phyloP scores from a whole-genome alignment of 2,888 invertebrate species.

The Drosophila kanekoi region DNA sequence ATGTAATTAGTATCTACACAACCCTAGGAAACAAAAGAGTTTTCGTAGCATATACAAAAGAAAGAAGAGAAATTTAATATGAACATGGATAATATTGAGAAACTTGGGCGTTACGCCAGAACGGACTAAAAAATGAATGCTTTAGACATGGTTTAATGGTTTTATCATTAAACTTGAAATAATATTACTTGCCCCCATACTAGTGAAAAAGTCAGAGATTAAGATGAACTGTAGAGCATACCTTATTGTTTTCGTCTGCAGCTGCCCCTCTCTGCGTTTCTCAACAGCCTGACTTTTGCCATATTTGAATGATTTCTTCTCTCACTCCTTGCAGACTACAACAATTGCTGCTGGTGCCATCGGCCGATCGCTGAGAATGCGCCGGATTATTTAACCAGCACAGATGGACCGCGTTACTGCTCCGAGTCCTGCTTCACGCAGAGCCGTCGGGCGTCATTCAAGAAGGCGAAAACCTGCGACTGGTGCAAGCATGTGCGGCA shows the following conservation, averaged over 20 bases:
- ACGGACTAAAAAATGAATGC: no score
- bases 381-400: slow-evolving; percentile 86
- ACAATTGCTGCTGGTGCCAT: slow-evolving; percentile 91
- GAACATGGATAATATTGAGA: not conserved
- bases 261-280: not conserved
- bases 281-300: not conserved
- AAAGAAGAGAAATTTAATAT: not conserved
- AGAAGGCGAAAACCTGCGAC: slow-evolving; percentile 96
- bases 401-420: slow-evolving; percentile 87
- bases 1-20: no score
- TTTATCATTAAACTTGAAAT: no score
- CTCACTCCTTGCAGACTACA: slow-evolving; percentile 85
- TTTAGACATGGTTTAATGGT: no score
- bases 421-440: slow-evolving; percentile 96
- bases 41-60: not conserved
- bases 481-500: slow-evolving; percentile 96
- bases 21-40: no score
- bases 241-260: no score
- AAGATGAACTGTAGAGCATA: no score
- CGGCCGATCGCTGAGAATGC: slow-evolving; percentile 88
- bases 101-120: no score
- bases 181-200: no score
- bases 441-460: slow-evolving; percentile 94
- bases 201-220: no score
- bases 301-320: not conserved